Percentiles rank a stretch among this genome's conserved stretches.
Conservation (phyloP, 2,888 invertebrate species). For the Polylopha cassiicola region DNA sequence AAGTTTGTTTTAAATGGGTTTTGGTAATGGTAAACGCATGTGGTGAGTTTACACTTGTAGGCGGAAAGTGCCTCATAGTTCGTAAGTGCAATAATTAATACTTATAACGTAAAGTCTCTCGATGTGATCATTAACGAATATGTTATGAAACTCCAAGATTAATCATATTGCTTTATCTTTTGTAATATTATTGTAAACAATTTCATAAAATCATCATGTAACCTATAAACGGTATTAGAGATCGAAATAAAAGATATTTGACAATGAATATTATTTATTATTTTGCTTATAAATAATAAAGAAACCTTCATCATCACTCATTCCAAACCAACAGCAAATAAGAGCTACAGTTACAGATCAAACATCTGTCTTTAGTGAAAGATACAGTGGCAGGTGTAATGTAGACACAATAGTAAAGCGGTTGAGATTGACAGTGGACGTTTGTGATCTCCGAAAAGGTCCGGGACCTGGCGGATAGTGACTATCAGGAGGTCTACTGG, state of each 20-base stretch:
- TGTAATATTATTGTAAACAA: slow-evolving; percentile 44
- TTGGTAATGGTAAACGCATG: slow-evolving; percentile 66
- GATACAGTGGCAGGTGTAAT: no score
- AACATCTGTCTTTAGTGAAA: no score
- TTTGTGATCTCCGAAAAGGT: slow-evolving; percentile 25
- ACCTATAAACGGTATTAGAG: slow-evolving; percentile 57
- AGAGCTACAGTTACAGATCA: no score
- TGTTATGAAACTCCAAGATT: slow-evolving; percentile 53
- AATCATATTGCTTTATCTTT: slow-evolving; percentile 56
- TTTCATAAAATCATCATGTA: slow-evolving; percentile 57
- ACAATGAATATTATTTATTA: slow-evolving; percentile 18
- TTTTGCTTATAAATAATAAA: slow-evolving; percentile 2
- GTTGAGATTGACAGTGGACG: neutral
- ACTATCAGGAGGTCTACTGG: slow-evolving; percentile 44
- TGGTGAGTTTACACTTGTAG: slow-evolving; percentile 69
- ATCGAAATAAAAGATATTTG: slow-evolving; percentile 39
- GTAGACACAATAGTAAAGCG: no score
- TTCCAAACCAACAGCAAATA: no score
- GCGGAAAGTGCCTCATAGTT: slow-evolving; percentile 54
- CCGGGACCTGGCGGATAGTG: slow-evolving; percentile 36
- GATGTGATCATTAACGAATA: slow-evolving; percentile 69
- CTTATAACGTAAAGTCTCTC: slow-evolving; percentile 47
- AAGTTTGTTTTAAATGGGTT: slow-evolving; percentile 37
- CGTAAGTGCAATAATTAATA: slow-evolving; percentile 51
- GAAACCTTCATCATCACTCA: no score